These are phyloP conservation scores for Blastobasis lacticolella DNA, from an alignment of 2,888 invertebrate genomes.

Conservation along the genomic window DNA sequence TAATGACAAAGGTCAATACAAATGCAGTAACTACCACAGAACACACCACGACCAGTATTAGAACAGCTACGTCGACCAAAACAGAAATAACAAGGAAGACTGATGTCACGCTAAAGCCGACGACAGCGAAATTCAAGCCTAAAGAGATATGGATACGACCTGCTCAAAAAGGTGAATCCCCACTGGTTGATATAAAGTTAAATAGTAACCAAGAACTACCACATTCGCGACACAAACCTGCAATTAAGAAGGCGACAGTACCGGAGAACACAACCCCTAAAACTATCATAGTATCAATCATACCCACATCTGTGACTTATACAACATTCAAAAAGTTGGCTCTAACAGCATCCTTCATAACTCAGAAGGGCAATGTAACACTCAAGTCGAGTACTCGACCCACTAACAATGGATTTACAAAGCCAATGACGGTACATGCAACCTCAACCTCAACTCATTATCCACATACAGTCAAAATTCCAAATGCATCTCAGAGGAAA, in stretches of 20 bases:
- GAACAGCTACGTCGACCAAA: constrained; percentile 20
- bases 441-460: constrained; percentile 31
- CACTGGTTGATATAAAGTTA: constrained; percentile 40
- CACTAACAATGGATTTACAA: constrained; percentile 35
- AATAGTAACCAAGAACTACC: constrained; percentile 33
- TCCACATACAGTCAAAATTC: constrained; percentile 21
- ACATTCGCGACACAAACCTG: constrained; percentile 33
- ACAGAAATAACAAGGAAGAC: constrained; percentile 35
- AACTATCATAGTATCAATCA: constrained; percentile 65
- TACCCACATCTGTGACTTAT: constrained; percentile 65
- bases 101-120: constrained; percentile 40
- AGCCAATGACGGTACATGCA: constrained; percentile 34
- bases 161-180: constrained; percentile 64
- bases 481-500: constrained; percentile 12
- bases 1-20: constrained; percentile 12
- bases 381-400: constrained; percentile 28
- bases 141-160: constrained; percentile 69
- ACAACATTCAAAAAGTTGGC: constrained; percentile 60
- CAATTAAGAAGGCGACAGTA: constrained; percentile 38
- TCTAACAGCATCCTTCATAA: constrained; percentile 43
- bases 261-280: constrained; percentile 53
- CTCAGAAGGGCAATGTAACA: constrained; percentile 30
- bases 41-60: constrained; percentile 12
- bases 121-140: constrained; percentile 57
- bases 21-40: constrained; percentile 3